A percentile compares a stretch with the other conserved stretches of the same genome.
Conservation (phyloP, 2,113 vertebrate genomes). For the Verasper variegatus region DNA sequence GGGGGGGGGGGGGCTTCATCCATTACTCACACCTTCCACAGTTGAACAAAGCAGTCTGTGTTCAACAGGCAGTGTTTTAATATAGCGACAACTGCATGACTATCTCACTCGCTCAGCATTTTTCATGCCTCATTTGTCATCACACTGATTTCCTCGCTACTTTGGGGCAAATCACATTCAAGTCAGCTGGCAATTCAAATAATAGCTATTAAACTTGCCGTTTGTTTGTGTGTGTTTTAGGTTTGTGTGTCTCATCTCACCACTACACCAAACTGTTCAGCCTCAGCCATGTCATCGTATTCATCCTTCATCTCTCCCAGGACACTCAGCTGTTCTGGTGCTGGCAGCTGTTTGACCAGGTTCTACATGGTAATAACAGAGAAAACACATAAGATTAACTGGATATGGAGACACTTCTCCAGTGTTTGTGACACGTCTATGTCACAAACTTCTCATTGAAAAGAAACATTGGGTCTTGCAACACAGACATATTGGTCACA, state of each 20-base stretch:
- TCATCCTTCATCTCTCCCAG: conserved; percentile 88
- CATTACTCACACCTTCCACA: conserved; percentile 39
- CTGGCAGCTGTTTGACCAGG: conserved; percentile 87
- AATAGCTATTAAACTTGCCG: neutral
- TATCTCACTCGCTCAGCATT: neutral
- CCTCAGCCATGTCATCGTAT: conserved; percentile 88
- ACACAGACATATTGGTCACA: too few species aligned
- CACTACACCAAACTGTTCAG: conserved; percentile 90
- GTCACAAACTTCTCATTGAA: neutral
- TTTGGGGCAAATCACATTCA: conserved; percentile 26
- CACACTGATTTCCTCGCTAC: neutral
- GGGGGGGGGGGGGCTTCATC: conserved; percentile 27
- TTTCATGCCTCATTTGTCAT: conserved; percentile 17
- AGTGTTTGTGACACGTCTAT: too few species aligned
- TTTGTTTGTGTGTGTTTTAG: neutral
- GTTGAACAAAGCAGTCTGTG: conserved; percentile 52
- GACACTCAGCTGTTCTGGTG: conserved; percentile 80
- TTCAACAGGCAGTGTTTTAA: conserved; percentile 29
- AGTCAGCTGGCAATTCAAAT: conserved; percentile 22
- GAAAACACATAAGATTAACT: neutral
- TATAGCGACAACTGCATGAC: neutral
- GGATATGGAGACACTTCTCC: neutral
- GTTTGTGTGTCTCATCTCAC: conserved; percentile 72
- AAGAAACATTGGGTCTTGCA: too few species aligned
- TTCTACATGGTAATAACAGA: conserved; percentile 76